Evolutionary conservation across 2,113 vertebrate species (phyloP).

Genomic region (Tupaia chinensis): DNA sequence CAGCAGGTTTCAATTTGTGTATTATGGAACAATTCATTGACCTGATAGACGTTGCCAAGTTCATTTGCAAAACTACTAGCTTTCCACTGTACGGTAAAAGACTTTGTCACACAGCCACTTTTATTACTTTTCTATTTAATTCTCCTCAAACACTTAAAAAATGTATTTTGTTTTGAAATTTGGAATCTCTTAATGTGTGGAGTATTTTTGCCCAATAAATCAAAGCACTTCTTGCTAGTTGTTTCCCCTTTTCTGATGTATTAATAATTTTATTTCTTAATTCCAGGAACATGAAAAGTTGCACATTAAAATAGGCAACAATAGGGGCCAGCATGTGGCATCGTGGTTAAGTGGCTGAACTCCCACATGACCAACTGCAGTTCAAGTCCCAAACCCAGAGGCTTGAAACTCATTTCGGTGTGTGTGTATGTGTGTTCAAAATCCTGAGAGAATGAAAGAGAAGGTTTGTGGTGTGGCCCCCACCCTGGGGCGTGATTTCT

Average conservation of each 20-base stretch:
- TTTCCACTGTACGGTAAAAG: constrained; percentile 10
- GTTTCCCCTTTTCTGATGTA: constrained; percentile 21
- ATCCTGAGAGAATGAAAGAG: too few species aligned
- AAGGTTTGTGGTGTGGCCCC: too few species aligned
- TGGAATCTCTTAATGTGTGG: not conserved
- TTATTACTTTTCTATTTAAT: constrained; percentile 50
- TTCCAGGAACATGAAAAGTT: not conserved
- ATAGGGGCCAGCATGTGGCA: not conserved
- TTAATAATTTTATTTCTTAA: constrained; percentile 44
- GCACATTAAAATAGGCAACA: not conserved
- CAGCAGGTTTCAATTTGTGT: not conserved
- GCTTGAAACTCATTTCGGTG: too few species aligned
- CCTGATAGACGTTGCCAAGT: not conserved
- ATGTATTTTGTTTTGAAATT: constrained; percentile 32
- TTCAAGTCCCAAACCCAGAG: too few species aligned
- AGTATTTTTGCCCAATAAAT: not conserved
- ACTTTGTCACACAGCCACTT: not conserved
- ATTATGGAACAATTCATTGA: not conserved
- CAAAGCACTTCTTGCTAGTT: not conserved
- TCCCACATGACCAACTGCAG: too few species aligned
- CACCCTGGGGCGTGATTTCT: too few species aligned
- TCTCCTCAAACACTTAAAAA: not conserved
- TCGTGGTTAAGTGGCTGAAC: too few species aligned
- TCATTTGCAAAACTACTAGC: constrained; percentile 22
- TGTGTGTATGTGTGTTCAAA: too few species aligned